Conservation (phyloP, 2,113 vertebrate species). For the Camelus dromedarius region DNA sequence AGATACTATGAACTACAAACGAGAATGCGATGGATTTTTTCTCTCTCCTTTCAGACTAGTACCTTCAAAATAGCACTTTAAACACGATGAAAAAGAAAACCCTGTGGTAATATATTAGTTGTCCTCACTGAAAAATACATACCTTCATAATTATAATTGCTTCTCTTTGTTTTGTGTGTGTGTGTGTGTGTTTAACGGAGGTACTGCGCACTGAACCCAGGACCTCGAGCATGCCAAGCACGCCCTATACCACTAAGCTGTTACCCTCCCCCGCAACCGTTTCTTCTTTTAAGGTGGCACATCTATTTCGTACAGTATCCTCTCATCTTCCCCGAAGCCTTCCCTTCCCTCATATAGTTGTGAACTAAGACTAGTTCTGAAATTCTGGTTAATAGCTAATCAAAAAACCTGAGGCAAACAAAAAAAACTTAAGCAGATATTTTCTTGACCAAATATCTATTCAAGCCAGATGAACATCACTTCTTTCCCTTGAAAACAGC, state of each 20-base stretch:
- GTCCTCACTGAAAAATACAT: neutral
- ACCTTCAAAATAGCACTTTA: constrained; percentile 46
- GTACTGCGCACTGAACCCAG: too few species aligned
- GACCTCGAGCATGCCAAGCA: too few species aligned
- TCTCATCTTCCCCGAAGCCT: neutral
- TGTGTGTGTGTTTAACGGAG: too few species aligned
- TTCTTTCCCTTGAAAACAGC: neutral
- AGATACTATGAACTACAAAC: neutral
- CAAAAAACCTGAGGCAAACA: neutral
- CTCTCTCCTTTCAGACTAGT: neutral
- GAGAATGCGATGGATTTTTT: neutral
- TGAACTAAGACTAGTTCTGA: constrained; percentile 22
- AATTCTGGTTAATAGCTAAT: constrained; percentile 50
- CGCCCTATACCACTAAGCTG: too few species aligned
- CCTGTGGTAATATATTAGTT: neutral
- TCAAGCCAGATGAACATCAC: constrained; percentile 1
- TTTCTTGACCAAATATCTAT: constrained; percentile 35
- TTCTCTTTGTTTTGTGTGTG: too few species aligned
- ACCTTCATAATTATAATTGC: neutral
- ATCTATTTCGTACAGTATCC: neutral
- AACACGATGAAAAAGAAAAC: constrained; percentile 29
- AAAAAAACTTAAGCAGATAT: constrained; percentile 41
- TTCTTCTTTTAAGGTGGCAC: neutral
- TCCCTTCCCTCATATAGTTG: neutral
- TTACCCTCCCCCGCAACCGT: too few species aligned